Percentiles rank a stretch among this genome's conserved stretches.
Conservation (phyloP, 2,888 invertebrate species). For the Trichopria drosophilae region DNA sequence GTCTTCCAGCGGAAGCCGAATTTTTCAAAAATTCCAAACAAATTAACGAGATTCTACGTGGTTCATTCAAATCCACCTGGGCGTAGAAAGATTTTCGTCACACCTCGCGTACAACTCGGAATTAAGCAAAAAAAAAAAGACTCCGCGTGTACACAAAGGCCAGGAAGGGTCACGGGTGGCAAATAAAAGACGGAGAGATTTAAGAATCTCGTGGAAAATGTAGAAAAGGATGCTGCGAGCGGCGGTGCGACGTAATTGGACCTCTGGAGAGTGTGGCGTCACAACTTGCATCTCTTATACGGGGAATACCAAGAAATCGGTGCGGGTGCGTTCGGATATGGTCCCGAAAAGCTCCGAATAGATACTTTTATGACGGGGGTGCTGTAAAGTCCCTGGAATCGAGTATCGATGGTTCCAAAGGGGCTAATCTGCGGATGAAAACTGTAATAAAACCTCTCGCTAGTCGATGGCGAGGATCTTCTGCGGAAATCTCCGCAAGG, state of each 20-base stretch:
- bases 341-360: slow-evolving; percentile 50
- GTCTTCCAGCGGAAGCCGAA: too few relatives aligned
- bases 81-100: too few relatives aligned
- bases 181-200: slow-evolving; percentile 14
- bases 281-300: slow-evolving; percentile 40
- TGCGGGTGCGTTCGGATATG: slow-evolving; percentile 16
- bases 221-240: slow-evolving; percentile 32
- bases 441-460: slow-evolving; percentile 55
- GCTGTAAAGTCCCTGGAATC: slow-evolving; percentile 50
- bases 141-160: slow-evolving; percentile 5
- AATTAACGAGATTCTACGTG: too few relatives aligned
- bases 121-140: too few relatives aligned
- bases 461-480: too few relatives aligned
- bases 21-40: too few relatives aligned
- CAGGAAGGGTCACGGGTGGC: slow-evolving; percentile 3
- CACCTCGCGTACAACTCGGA: too few relatives aligned
- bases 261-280: slow-evolving; percentile 25
- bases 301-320: slow-evolving; percentile 39
- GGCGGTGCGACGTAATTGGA: slow-evolving; percentile 44
- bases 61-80: too few relatives aligned
- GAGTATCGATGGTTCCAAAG: slow-evolving; percentile 53
- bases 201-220: slow-evolving; percentile 6
- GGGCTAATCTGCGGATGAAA: slow-evolving; percentile 55
- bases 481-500: too few relatives aligned
- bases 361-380: slow-evolving; percentile 52